A percentile compares a stretch with the other conserved stretches of the same genome.
phyloP scores from a whole-genome alignment of 2,888 invertebrate genomes.

The Gordius sp. region DNA sequence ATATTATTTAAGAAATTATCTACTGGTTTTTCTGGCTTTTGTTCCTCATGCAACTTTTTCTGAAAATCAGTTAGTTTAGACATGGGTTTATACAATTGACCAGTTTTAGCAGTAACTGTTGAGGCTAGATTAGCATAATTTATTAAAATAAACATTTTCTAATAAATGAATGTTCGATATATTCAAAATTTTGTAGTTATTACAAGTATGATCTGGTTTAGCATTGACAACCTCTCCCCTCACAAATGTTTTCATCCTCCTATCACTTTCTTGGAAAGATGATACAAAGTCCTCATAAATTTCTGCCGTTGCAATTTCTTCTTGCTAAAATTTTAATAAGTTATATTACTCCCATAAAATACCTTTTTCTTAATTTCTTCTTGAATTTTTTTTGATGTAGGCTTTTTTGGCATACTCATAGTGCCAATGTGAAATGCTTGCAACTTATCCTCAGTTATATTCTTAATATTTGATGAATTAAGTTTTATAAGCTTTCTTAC shows the following conservation, averaged over 20 bases:
- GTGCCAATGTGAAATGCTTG: conserved; percentile 26
- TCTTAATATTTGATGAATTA: no score
- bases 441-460: conserved; percentile 25
- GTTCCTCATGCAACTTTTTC: conserved; percentile 21
- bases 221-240: conserved; percentile 91
- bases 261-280: conserved; percentile 55
- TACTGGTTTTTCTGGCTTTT: conserved; percentile 18
- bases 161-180: no score
- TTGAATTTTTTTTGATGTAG: conserved; percentile 25
- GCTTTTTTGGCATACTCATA: conserved; percentile 25
- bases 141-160: not conserved
- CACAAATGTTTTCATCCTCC: conserved; percentile 59
- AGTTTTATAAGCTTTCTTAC: no score
- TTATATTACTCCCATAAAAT: conserved; percentile 17
- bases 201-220: conserved; percentile 38
- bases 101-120: conserved; percentile 41
- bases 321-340: conserved; percentile 29
- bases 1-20: conserved; percentile 14
- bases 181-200: conserved; percentile 36
- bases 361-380: conserved; percentile 27
- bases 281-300: conserved; percentile 90
- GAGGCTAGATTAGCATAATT: not conserved
- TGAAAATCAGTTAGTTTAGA: conserved; percentile 42
- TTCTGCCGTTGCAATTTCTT: conserved; percentile 31
- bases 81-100: conserved; percentile 67